Conservation (phyloP, 2,888 invertebrate genomes). For the Phaedon cochleariae region DNA sequence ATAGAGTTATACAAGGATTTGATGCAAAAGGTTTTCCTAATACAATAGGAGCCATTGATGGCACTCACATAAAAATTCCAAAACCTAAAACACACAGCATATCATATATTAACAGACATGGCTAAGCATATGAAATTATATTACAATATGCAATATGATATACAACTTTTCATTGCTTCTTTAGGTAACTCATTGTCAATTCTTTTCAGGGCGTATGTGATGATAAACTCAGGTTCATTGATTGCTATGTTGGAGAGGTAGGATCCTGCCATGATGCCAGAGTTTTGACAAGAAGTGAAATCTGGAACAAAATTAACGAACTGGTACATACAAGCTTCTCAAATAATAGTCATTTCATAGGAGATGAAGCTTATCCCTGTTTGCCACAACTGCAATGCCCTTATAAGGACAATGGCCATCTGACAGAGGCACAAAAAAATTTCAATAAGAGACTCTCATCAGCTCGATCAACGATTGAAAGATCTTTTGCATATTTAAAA, state of each 20-base stretch:
- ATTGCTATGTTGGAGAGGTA: slow-evolving; percentile 14
- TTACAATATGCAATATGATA: no score
- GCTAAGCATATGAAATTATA: no score
- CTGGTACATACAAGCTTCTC: not conserved
- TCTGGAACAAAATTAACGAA: slow-evolving; percentile 4
- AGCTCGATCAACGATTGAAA: not conserved
- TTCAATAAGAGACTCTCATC: slow-evolving; percentile 11
- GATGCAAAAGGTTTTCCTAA: slow-evolving; percentile 12
- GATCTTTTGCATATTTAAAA: not conserved
- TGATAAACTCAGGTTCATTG: slow-evolving; percentile 1
- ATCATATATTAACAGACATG: slow-evolving; percentile 9
- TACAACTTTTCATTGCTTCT: no score
- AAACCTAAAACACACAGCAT: slow-evolving; percentile 15
- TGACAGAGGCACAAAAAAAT: slow-evolving; percentile 5
- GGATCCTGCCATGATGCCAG: slow-evolving; percentile 10
- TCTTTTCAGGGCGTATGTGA: not conserved
- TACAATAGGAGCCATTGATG: slow-evolving; percentile 20
- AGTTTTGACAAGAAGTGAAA: slow-evolving; percentile 9
- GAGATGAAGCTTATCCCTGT: not conserved
- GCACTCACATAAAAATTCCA: slow-evolving; percentile 9
- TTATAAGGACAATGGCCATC: slow-evolving; percentile 14
- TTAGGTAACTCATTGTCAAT: not conserved
- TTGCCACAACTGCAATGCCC: slow-evolving; percentile 1
- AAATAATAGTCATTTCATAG: not conserved
- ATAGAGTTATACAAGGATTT: no score